Base-by-base conservation (phyloP, 2,888 invertebrate genomes). In the Cerceris ruficornis region DNA sequence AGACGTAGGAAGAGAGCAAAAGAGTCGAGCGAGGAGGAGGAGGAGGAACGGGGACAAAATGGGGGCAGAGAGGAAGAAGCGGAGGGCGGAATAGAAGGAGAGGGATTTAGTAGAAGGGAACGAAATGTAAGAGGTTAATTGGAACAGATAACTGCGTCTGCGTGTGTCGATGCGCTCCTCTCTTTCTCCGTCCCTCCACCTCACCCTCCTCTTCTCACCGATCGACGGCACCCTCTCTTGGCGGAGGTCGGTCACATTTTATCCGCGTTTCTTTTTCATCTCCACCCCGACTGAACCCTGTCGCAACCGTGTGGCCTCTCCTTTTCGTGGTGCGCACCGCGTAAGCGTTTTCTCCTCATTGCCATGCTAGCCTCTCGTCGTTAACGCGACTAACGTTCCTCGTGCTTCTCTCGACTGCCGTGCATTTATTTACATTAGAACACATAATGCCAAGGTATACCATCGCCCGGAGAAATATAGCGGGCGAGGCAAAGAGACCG, bases 81-180 rank as follows among this genome's bases (percentile, higher is more conserved):
- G 11, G 28, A 28, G 61, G 46, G 66, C 15, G 13, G 61, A 69
- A 57, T 43, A 60, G 49, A 62, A 62, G 50, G 58, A 75, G 66
- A 65, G 74, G 66, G 73, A 69, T 69, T 70, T 73, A 72, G 73
- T 55, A 46, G 81, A 83, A 75, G 83, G 81, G 84, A 81, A 83
- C 80, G 82, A 85, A 86, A 85, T 82, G 85, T 85, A 86, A 87
- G 88, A 85, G 87, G 87, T 88, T 88, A 87, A 88, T 87, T 87
- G 87, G 86, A 85, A 87, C 83, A 82, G 85, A 86, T 88, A 87
- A 84, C 82, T 78, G 77, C 73, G 80, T 81, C 79, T 81, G 80
- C 79, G 81, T 87, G 82, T 68, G 87, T 77, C 82, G 83, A 81
- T 82, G 79, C 79, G 75, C 71, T 62, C 39, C 60, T 52, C 64